Evolutionary conservation across 1,140 invertebrate species (phyloP), one percentile per base, ranked within the genome.

Genomic region (Coelopa frigida): DNA sequence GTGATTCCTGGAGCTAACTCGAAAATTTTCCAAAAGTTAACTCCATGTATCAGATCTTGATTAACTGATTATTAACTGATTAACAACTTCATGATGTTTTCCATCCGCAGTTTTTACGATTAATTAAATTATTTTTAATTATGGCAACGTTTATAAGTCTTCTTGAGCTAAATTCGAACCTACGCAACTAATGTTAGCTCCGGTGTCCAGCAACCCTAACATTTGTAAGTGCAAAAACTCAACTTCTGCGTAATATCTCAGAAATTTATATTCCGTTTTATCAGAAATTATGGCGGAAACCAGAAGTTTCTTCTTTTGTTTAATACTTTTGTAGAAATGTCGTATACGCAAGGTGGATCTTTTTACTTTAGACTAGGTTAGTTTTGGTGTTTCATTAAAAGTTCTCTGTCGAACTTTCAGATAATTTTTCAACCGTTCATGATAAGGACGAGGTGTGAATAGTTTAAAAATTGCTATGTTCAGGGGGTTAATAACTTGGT

Each of bases 1-100:
- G n/a, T n/a, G n/a, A n/a, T n/a, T n/a, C 31, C 35, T 23, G 20
- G 31, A 46, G 31, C 21, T 22, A 49, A 36, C 11, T 22, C 23
- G n/a, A 49, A 44, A 29, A 18, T 31, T 43, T 38, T 44, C 41
- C 35, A 44, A 29, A 49, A 44, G 21, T 49, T 36, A 21, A 49
- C 23, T 3, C 41, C 48, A 11, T 44, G 18, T 27, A 49, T 49
- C 10, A 49, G 5, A 18, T 33, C 22, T 21, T 50, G 43, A 1
- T 18, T 11, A 12, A 50, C 14, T 8, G 48, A 46, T 12, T 27
- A 10, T 29, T 15, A 3, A 46, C 42, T 37, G 11, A 17, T 11
- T 45, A 5, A 5, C 38, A 22, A 50, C 42, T 24, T 14, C 5
- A 18, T 50, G 48, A 1, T 23, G 14, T 38, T 33, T 22, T 5